A percentile compares a stretch with the other conserved stretches of the same genome.
These are phyloP conservation scores for Desoria tigrina DNA, from an alignment of 2,888 invertebrate species.

Conservation along the genomic window DNA sequence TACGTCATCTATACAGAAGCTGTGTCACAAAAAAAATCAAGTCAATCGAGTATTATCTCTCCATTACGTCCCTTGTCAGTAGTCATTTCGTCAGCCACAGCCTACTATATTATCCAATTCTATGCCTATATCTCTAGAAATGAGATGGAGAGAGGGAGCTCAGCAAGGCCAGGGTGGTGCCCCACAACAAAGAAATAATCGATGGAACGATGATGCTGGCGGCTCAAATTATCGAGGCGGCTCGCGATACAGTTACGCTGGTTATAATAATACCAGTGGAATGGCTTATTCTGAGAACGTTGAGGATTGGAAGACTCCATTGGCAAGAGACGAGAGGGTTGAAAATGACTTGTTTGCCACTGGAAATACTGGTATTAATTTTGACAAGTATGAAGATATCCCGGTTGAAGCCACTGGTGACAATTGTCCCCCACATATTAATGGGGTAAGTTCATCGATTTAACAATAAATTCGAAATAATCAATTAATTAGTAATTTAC, in stretches of 20 bases:
- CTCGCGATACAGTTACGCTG: conserved; percentile 53
- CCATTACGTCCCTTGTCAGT: too few species aligned
- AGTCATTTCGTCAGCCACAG: too few species aligned
- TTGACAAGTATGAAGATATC: conserved; percentile 99
- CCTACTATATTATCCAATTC: too few species aligned
- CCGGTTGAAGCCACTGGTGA: conserved; percentile 99
- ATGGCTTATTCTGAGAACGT: conserved; percentile 59
- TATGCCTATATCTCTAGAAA: too few species aligned
- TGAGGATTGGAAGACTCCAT: conserved; percentile 81
- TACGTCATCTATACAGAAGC: too few species aligned
- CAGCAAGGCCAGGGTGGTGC: conserved; percentile 47
- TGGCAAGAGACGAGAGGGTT: conserved; percentile 81
- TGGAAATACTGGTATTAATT: conserved; percentile 98
- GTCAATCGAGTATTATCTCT: too few species aligned
- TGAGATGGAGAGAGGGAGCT: conserved; percentile 52
- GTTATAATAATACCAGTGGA: conserved; percentile 56
- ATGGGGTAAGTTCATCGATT: conserved; percentile 70
- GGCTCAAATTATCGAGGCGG: conserved; percentile 55
- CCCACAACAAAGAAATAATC: conserved; percentile 64
- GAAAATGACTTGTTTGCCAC: conserved; percentile 86
- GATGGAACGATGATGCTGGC: conserved; percentile 67
- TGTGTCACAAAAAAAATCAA: too few species aligned
- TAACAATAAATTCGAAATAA: too few species aligned
- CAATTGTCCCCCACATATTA: conserved; percentile 86
- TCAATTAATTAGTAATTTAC: too few species aligned